Evolutionary conservation across 2,888 invertebrate genomes (phyloP), one percentile per base, ranked within the genome.

Genomic region (Coleophora deauratella): DNA sequence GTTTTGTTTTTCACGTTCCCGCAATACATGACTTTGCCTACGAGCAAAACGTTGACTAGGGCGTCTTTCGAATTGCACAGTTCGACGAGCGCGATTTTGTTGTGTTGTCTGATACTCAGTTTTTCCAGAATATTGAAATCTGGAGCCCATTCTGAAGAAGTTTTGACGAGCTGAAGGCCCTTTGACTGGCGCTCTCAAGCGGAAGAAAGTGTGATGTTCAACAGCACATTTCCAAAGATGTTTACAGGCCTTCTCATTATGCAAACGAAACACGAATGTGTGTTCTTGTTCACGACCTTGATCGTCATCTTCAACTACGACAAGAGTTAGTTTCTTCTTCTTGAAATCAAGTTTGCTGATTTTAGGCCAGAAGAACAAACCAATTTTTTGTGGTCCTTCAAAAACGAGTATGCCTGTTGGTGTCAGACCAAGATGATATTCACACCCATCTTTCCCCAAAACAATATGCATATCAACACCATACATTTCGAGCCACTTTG

Each of bases 141-240:
- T 89, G 10, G 99, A 99, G 40, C 99, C 99, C 96, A 99, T 97
- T 48, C 99, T 89, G 84, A 99, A 97, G 87, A 99, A 98, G 82
- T 96, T 97, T 72, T 97, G 98, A 14, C 96, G 88, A 0, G 94
- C 94, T 27, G 93, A 93, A 2, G 95, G 94, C 1, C 94, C 93
- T 72, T 96, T 96, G 1, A 94, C 93, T 1, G 96, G 94, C 30
- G 94, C 95, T 51, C 95, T 91, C 41, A 99, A 87, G 49, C 99
- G 91, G 89, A 99, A 99, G 88, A 99, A 99, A 1, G 98, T 96
- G 86, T 99, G 99, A 85, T 99, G 98, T 78, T 99, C 99, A 0
- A 99, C 96, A 21, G 99, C 99, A 87, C 99, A 99, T 80, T 99
- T 99, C 99, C 99, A 99, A 51, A 99, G 87, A 82, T 99, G 99